Evolutionary conservation across 1,140 invertebrate genomes (phyloP).

Genomic region (Caenorhabditis tropicalis): DNA sequence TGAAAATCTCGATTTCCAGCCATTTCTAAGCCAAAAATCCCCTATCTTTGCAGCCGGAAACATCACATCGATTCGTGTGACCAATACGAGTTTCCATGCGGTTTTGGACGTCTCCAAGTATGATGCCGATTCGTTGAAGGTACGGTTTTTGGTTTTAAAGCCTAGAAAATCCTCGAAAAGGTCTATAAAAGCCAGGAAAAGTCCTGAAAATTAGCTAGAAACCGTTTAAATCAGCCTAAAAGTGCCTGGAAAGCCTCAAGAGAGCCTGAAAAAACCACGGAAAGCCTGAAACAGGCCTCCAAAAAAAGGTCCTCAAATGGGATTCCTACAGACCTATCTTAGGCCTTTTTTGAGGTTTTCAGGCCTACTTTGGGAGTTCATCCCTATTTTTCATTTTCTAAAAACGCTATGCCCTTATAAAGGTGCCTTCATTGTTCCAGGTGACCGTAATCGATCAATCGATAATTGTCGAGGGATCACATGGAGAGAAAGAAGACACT

Average conservation of each 20-base stretch:
- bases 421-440: slow-evolving; percentile 16
- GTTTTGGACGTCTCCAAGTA: slow-evolving; percentile 23
- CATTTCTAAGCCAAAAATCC: background rate
- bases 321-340: too few species aligned
- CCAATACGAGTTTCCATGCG: slow-evolving; percentile 16
- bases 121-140: slow-evolving; percentile 25
- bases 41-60: background rate
- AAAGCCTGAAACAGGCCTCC: too few species aligned
- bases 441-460: slow-evolving; percentile 54
- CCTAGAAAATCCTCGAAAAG: background rate
- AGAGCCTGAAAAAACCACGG: too few species aligned
- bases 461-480: slow-evolving; percentile 57
- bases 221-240: too few species aligned
- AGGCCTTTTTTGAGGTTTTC: too few species aligned
- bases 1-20: background rate
- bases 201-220: too few species aligned
- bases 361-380: too few species aligned
- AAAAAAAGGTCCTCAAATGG: too few species aligned
- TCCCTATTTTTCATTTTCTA: too few species aligned
- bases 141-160: background rate
- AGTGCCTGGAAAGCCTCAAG: too few species aligned
- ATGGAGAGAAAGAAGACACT: slow-evolving; percentile 59
- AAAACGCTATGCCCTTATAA: too few species aligned
- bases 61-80: slow-evolving; percentile 10
- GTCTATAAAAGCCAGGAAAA: too few species aligned